Evolutionary conservation across 2,888 invertebrate genomes (phyloP).

Genomic region (Andrena fulva): DNA sequence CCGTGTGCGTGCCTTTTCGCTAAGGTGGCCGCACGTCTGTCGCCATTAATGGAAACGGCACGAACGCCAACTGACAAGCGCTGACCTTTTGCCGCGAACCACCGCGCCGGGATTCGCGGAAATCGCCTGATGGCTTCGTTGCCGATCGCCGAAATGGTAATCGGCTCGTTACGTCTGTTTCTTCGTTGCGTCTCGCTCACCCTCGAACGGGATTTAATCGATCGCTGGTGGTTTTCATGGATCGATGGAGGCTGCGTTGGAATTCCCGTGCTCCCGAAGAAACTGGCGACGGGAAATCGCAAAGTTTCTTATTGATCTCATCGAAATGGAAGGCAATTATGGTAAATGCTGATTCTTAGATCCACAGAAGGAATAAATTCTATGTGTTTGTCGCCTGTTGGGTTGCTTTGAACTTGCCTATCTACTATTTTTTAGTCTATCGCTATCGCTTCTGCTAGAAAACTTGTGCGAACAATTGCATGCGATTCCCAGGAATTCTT

Average conservation of each 20-base stretch:
- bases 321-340: too few relatives aligned
- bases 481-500: too few relatives aligned
- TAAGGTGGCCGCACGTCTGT: conserved; percentile 44
- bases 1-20: conserved; percentile 39
- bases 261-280: neutral
- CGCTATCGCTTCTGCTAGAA: neutral
- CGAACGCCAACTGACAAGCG: conserved; percentile 47
- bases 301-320: too few relatives aligned
- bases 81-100: conserved; percentile 51
- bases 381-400: too few relatives aligned
- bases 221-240: conserved; percentile 25
- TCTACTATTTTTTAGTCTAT: neutral
- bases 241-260: neutral
- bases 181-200: conserved; percentile 7
- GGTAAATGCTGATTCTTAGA: too few relatives aligned
- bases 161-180: conserved; percentile 45
- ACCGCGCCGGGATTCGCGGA: conserved; percentile 35
- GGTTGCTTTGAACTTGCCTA: too few relatives aligned
- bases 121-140: conserved; percentile 42
- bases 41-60: conserved; percentile 62
- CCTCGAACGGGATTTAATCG: conserved; percentile 26
- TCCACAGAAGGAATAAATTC: too few relatives aligned
- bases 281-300: neutral
- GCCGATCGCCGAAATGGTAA: conserved; percentile 47
- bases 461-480: too few relatives aligned